Evolutionary conservation across 2,888 invertebrate species (phyloP).

Genomic region (Sphaeridia pumilis): DNA sequence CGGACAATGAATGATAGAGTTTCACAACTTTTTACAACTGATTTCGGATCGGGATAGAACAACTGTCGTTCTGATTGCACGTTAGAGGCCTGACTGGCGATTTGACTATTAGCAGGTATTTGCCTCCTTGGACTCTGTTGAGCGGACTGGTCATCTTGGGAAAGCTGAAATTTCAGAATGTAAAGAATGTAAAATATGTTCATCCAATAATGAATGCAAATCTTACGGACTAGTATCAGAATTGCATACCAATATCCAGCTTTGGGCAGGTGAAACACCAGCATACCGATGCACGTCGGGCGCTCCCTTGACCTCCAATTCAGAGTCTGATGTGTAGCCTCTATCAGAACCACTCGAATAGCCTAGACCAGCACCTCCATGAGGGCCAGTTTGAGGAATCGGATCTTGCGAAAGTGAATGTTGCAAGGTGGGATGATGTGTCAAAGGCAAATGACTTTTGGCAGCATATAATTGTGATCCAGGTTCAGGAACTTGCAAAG

Average conservation of each 20-base stretch:
- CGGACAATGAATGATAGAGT: conserved; percentile 86
- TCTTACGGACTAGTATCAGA: too few relatives aligned
- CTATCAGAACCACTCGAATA: conserved; percentile 44
- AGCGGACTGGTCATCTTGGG: conserved; percentile 21
- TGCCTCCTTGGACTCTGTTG: conserved; percentile 7
- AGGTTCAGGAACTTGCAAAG: neutral
- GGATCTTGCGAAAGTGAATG: conserved; percentile 34
- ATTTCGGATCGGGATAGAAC: conserved; percentile 64
- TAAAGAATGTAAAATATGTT: too few relatives aligned
- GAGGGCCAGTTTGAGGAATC: conserved; percentile 16
- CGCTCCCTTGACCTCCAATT: conserved; percentile 44
- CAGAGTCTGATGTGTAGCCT: conserved; percentile 76
- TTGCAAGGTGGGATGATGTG: conserved; percentile 15
- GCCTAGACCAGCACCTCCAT: conserved; percentile 11
- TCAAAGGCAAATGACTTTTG: neutral
- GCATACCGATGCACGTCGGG: conserved; percentile 17
- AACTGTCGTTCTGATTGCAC: conserved; percentile 47
- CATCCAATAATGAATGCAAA: neutral
- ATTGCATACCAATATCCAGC: conserved; percentile 30
- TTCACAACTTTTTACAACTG: conserved; percentile 82
- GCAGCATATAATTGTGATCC: neutral
- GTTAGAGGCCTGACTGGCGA: conserved; percentile 4
- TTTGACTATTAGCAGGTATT: neutral
- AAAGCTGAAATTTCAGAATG: conserved; percentile 16
- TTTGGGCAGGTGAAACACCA: conserved; percentile 33